These are phyloP conservation scores for Eremobia ochroleuca DNA, from an alignment of 2,888 invertebrate species.

Conservation along the genomic window DNA sequence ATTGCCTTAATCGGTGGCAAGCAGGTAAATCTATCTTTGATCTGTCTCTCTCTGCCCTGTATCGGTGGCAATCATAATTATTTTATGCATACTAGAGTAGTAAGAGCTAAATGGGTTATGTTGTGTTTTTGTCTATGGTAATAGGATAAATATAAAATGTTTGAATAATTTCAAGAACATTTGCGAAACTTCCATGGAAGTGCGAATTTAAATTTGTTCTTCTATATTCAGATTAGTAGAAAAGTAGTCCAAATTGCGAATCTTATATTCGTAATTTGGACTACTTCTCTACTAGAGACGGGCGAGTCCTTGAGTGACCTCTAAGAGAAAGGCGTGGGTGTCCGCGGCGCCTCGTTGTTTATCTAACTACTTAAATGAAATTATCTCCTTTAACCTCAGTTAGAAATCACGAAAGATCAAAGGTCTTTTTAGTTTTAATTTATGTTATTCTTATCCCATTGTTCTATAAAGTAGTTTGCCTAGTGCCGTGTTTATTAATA, in stretches of 20 bases:
- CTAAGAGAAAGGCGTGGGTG: slow-evolving; percentile 75
- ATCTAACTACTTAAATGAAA: slow-evolving; percentile 70
- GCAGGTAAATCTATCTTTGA: no score
- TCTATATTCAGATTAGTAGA: slow-evolving; percentile 30
- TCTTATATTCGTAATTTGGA: background rate
- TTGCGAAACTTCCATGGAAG: background rate
- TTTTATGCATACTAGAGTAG: background rate
- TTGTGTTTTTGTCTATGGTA: background rate
- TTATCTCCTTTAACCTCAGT: slow-evolving; percentile 77
- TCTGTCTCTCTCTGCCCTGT: no score
- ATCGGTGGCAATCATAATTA: background rate
- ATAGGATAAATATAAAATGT: background rate
- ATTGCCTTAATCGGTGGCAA: background rate
- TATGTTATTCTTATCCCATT: slow-evolving; percentile 6
- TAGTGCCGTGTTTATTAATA: background rate
- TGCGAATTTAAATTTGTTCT: slow-evolving; percentile 16
- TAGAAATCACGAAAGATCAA: slow-evolving; percentile 73
- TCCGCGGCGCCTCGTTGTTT: slow-evolving; percentile 74
- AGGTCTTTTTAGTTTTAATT: slow-evolving; percentile 23
- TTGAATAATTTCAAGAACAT: slow-evolving; percentile 5
- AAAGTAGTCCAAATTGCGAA: slow-evolving; percentile 54
- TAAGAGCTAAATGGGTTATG: background rate
- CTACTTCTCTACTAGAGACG: background rate
- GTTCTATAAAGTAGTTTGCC: background rate
- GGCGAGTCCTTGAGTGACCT: slow-evolving; percentile 81